Base-by-base conservation (phyloP, 2,113 vertebrate species). In the Trematomus loennbergii region DNA sequence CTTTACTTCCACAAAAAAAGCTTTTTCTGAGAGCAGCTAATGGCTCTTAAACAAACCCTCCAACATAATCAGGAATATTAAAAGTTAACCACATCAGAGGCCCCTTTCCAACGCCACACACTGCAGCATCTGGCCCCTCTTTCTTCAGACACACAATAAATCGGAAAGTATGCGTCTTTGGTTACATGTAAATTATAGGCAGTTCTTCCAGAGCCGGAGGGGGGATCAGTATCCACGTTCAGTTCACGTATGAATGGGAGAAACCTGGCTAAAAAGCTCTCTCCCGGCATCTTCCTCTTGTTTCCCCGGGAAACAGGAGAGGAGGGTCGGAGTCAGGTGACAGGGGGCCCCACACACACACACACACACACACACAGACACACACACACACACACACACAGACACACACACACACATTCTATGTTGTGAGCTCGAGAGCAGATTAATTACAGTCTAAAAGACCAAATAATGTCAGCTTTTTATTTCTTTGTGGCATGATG, bases 101-200 rank as follows among this genome's bases (percentile, higher is more conserved):
- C 81, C 55, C 49, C 67, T 73, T 87, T 85, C 84, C 64, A 46
- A 40, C 59, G 69, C 60, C 63, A 43, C 75, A 88, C 33, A 82
- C 75, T 57, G 73, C 70, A 72, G 83, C 87, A 85, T 89, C 79
- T 87, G 87, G 86, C 81, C 86, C 88, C 81, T 79, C 87, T 90
- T 94, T 94, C 92, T 93, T 93, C 81, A 22, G 46, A 72, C 80
- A 84, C 89, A 95, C 94, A 95, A 95, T 93, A 92, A 88, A 86
- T 84, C 52, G 63, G 86, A 89, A 91, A 88, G 87, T 86, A 88
- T 92, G 84, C 64, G 83, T 85, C 72, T 94, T 89, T 82, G 74
- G 90, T 94, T 94, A 93, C 93, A 90, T 91, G 94, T 91, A 92
- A 91, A 94, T 92, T 91, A 94, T 93, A 93, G 90, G 89, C 89